phyloP scores from a whole-genome alignment of 2,113 vertebrate genomes.

The Alectura lathami region DNA sequence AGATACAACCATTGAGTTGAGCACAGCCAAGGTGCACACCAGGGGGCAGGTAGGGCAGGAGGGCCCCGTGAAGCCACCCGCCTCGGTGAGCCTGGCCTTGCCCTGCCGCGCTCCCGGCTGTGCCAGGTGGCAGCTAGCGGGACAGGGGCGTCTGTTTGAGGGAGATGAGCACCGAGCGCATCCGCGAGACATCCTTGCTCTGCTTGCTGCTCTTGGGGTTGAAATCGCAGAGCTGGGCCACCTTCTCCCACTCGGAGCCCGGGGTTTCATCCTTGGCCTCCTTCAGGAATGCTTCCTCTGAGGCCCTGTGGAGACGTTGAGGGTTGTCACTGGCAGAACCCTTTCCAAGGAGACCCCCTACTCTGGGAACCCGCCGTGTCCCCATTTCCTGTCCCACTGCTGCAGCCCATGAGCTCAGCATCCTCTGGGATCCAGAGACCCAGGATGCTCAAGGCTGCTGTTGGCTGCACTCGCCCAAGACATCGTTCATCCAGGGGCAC shows the following conservation, averaged over 20 bases:
- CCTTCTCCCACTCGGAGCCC: conserved; percentile 94
- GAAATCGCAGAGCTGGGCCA: conserved; percentile 97
- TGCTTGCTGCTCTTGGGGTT: conserved; percentile 99
- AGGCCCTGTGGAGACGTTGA: conserved; percentile 78
- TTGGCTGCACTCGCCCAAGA: background rate
- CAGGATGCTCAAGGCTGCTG: accelerated
- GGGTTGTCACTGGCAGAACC: background rate
- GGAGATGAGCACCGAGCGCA: conserved; percentile 97
- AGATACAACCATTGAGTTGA: conserved; percentile 58
- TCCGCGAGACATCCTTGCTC: conserved; percentile 96
- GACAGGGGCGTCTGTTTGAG: conserved; percentile 95
- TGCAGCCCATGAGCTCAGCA: background rate
- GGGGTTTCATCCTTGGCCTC: conserved; percentile 89
- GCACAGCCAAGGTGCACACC: conserved; percentile 32
- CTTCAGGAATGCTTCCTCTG: conserved; percentile 93
- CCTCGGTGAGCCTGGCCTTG: background rate
- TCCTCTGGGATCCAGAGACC: background rate
- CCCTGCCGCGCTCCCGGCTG: background rate
- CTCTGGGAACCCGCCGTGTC: background rate
- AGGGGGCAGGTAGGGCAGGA: background rate
- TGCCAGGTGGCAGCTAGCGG: conserved; percentile 79
- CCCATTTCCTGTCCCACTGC: background rate
- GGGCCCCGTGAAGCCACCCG: background rate
- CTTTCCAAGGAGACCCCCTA: background rate
- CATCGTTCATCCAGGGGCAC: background rate